Evolutionary conservation across 2,888 invertebrate genomes (phyloP).

Genomic region (Lagria hirta): DNA sequence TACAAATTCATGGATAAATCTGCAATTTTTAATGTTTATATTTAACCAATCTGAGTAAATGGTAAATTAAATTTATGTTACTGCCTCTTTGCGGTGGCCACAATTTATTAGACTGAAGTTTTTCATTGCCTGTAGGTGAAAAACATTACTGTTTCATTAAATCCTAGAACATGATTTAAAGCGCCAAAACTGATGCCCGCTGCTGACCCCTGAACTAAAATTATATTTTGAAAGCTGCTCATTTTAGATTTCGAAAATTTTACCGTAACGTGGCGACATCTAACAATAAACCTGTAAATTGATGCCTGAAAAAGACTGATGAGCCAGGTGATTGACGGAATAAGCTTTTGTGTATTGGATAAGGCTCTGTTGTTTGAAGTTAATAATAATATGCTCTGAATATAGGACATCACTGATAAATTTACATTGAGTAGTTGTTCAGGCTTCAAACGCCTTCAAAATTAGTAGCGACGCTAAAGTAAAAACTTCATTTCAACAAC

Average conservation of each 20-base stretch:
- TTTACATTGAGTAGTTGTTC: no score
- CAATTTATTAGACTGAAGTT: no score
- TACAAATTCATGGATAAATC: no score
- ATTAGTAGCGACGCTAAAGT: no score
- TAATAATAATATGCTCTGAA: no score
- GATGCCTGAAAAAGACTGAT: conserved; percentile 10
- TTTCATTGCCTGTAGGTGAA: background rate
- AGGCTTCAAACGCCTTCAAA: no score
- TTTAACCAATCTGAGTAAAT: no score
- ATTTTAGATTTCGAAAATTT: conserved; percentile 20
- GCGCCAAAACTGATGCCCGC: conserved; percentile 25
- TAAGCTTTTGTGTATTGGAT: conserved; percentile 17
- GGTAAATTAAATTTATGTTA: no score
- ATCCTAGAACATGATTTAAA: conserved; percentile 19
- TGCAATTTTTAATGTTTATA: no score
- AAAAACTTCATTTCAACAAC: no score
- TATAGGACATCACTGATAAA: no score
- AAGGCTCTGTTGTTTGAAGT: conserved; percentile 21
- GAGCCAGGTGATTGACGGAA: conserved; percentile 22
- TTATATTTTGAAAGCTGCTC: conserved; percentile 22
- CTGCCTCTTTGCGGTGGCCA: no score
- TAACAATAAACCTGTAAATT: conserved; percentile 17
- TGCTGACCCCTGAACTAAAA: conserved; percentile 25
- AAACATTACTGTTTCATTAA: conserved; percentile 5
- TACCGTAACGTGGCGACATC: conserved; percentile 21